These are phyloP conservation scores for Cotesia chilonis DNA, from an alignment of 1,140 invertebrate genomes.

Conservation along the genomic window DNA sequence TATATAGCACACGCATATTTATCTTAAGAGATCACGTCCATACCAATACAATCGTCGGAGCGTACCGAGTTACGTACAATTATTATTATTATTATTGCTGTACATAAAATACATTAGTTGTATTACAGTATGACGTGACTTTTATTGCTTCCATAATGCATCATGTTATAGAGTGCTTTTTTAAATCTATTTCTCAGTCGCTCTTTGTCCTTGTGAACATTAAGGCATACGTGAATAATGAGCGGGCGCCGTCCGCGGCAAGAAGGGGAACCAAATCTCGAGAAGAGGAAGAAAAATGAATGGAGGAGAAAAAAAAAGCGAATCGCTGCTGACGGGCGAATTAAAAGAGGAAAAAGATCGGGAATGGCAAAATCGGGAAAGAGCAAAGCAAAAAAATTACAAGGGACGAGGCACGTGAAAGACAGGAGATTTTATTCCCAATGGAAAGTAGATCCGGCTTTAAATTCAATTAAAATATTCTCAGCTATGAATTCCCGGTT, in stretches of 20 bases:
- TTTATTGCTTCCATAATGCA: slow-evolving; percentile 5
- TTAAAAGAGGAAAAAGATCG: background rate
- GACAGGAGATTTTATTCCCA: slow-evolving; percentile 41
- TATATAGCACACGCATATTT: slow-evolving; percentile 17
- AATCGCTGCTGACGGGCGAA: background rate
- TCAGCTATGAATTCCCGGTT: slow-evolving; percentile 14
- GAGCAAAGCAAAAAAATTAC: background rate
- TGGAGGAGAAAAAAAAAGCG: slow-evolving; percentile 17
- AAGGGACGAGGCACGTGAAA: slow-evolving; percentile 16
- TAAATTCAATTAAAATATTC: slow-evolving; percentile 43
- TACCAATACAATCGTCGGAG: background rate
- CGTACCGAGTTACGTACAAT: too few species aligned
- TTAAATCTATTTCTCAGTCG: background rate
- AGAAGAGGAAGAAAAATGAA: slow-evolving; percentile 12
- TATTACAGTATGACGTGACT: background rate
- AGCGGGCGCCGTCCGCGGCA: background rate
- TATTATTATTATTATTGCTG: background rate
- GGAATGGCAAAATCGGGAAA: background rate
- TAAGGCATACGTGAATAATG: slow-evolving; percentile 22
- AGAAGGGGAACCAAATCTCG: background rate
- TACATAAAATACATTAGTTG: background rate
- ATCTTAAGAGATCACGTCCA: slow-evolving; percentile 28
- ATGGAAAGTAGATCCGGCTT: slow-evolving; percentile 38
- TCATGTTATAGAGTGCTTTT: too few species aligned
- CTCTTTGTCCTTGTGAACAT: slow-evolving; percentile 12